Percentiles rank a stretch among this genome's conserved stretches.
phyloP scores from a whole-genome alignment of 2,797 vertebrate genomes.

The Anabacerthia variegaticeps region DNA sequence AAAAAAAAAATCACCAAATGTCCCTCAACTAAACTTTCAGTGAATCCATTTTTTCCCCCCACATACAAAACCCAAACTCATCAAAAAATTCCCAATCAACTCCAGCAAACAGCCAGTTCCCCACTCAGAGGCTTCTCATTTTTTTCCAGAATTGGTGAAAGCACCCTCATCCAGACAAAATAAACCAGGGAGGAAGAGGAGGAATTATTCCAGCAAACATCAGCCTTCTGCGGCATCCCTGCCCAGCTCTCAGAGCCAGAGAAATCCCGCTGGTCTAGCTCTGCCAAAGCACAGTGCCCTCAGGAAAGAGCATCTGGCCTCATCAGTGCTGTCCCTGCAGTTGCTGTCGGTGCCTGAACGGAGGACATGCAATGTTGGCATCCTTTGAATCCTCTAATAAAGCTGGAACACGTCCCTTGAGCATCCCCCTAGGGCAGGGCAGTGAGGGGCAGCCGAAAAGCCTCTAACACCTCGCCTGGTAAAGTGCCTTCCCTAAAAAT shows the following conservation, averaged over 20 bases:
- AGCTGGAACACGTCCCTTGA: background rate
- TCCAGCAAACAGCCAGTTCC: background rate
- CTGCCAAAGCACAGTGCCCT: background rate
- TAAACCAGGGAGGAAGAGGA: background rate
- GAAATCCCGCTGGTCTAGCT: background rate
- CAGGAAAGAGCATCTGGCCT: conserved; percentile 26
- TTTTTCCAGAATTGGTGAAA: background rate
- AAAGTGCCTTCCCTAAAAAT: background rate
- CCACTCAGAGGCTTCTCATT: background rate
- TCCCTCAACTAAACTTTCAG: background rate
- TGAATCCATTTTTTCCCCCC: background rate
- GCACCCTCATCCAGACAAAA: background rate
- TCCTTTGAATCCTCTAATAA: background rate
- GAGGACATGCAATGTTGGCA: background rate
- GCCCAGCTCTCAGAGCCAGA: background rate
- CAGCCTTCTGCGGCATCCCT: background rate
- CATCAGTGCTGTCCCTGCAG: background rate
- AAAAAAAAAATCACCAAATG: background rate
- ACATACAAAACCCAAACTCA: accelerated
- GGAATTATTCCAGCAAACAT: background rate
- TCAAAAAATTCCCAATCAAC: background rate
- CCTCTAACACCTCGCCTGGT: background rate
- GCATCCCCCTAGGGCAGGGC: background rate
- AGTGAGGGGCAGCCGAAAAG: accelerated
- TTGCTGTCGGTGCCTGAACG: background rate